phyloP scores from a whole-genome alignment of 1,140 invertebrate species.

The Drosophila santomea region DNA sequence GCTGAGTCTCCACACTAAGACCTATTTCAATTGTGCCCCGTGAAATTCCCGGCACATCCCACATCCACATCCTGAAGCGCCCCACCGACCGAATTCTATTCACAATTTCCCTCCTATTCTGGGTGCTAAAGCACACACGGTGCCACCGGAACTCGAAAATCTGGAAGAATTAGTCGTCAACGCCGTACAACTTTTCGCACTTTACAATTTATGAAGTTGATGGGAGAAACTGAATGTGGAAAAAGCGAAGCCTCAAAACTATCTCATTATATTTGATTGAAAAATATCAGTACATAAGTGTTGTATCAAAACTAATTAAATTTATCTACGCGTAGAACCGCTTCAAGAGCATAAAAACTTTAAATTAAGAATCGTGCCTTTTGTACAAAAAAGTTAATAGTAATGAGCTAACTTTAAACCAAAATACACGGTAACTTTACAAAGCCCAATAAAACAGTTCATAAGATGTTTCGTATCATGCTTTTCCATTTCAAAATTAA shows the following conservation, averaged over 20 bases:
- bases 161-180: slow-evolving; percentile 4
- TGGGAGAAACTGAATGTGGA: background rate
- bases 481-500: too few species aligned
- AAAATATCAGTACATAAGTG: background rate
- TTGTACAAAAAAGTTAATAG: too few species aligned
- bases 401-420: too few species aligned
- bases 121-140: slow-evolving; percentile 58
- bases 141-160: slow-evolving; percentile 20
- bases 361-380: too few species aligned
- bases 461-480: too few species aligned
- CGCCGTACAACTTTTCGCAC: slow-evolving; percentile 7
- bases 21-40: slow-evolving; percentile 23
- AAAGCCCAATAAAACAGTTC: too few species aligned
- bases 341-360: too few species aligned
- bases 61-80: background rate
- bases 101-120: slow-evolving; percentile 32
- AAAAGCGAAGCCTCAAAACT: background rate
- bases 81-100: slow-evolving; percentile 41
- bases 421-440: too few species aligned
- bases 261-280: slow-evolving; percentile 10
- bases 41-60: slow-evolving; percentile 1
- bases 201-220: background rate
- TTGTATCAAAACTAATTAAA: background rate
- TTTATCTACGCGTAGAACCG: too few species aligned
- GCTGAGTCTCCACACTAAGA: slow-evolving; percentile 2